phyloP scores from a whole-genome alignment of 2,888 invertebrate genomes.

The Pseudococcus longispinus region DNA sequence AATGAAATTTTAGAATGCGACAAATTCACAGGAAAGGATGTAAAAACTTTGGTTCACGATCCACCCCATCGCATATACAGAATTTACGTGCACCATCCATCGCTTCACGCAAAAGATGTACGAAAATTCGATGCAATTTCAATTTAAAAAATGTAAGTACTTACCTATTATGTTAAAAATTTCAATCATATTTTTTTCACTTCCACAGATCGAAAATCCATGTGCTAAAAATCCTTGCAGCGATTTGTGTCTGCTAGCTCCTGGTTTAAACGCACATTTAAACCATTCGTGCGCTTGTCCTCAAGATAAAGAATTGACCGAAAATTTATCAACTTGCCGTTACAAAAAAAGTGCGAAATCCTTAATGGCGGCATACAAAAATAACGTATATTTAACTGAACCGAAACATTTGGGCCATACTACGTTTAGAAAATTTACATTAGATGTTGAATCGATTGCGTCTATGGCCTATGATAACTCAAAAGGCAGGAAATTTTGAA shows the following conservation, averaged over 20 bases:
- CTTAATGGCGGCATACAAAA: conserved; percentile 48
- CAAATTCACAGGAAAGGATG: conserved; percentile 77
- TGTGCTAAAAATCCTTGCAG: conserved; percentile 73
- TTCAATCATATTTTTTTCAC: neutral
- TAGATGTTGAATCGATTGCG: conserved; percentile 51
- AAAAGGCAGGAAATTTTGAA: conserved; percentile 62
- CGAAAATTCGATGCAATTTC: neutral
- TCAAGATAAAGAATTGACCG: conserved; percentile 70
- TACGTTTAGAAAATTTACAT: conserved; percentile 38
- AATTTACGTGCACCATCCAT: conserved; percentile 78
- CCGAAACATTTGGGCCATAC: conserved; percentile 52
- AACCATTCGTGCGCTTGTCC: conserved; percentile 77
- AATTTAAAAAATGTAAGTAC: no score
- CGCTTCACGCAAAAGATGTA: conserved; percentile 62
- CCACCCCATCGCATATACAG: conserved; percentile 68
- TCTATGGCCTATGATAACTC: conserved; percentile 74
- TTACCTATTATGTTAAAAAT: no score
- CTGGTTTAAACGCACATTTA: conserved; percentile 62
- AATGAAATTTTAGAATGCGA: conserved; percentile 77
- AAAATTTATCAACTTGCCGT: conserved; percentile 69
- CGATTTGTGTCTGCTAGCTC: conserved; percentile 78
- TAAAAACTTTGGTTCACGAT: conserved; percentile 67
- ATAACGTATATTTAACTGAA: conserved; percentile 49
- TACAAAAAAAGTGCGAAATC: conserved; percentile 57
- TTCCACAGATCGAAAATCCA: conserved; percentile 65